Base-by-base conservation (phyloP, 1,140 invertebrate genomes). In the Anadara kagoshimensis region DNA sequence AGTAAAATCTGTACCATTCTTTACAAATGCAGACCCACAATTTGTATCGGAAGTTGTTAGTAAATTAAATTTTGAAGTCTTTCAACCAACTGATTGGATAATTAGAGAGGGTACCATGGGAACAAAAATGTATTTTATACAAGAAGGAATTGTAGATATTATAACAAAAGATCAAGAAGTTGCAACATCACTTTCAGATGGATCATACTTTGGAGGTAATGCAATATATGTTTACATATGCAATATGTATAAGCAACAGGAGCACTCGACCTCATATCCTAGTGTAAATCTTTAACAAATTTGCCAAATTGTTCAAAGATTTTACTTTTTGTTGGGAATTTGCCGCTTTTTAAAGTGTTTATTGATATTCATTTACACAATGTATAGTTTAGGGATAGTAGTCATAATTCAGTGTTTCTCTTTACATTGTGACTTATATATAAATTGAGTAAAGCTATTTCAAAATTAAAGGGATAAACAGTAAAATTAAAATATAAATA, bases 121-220 rank as follows among this genome's bases (percentile, higher is more conserved):
- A 82, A 97, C 94, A 82, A 99, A 99, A 91, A 99, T 99, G 97
- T 99, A 98, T 90, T 99, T 99, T 91, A 99, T 99, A 84, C 97
- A 99, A 91, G 97, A 99, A 91, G 98, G 87, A 65, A 98, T 98
- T 77, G 97, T 99, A 47, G 97, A 99, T 90, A 98, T 99, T 83
- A 86, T 90, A 18, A 90, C 87, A 10, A 98, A 97, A 94, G 95
- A 97, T 87, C 96, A 96, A 49, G 96, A 98, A 88, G 97, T 99
- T 20, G 97, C 97, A 41, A 99, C 98, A n/a, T 97, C 96, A 84
- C 91, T 99, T 20, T 97, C 96, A 59, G 98, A 99, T 87, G 97
- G 98, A 61, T 98, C 97, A 41, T 99, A 99, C 90, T 99, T 99
- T 90, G 97, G 97, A 81, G 98, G 88, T 89, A 75, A 66, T 63